Base-by-base conservation (phyloP, 1,140 invertebrate genomes). In the Cydia splendana region DNA sequence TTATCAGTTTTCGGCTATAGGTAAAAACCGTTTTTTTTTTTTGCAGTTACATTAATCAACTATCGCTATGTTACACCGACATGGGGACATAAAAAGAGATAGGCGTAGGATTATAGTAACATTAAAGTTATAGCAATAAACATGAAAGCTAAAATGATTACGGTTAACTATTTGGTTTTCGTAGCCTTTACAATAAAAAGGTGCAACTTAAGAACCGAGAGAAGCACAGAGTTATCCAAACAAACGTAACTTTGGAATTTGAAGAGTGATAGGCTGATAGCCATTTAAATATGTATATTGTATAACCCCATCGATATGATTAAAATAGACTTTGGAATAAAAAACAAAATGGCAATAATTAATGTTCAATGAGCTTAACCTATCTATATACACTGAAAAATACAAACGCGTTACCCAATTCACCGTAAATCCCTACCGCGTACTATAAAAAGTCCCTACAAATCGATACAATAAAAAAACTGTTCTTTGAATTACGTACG, bases 291-390 rank as follows among this genome's bases (percentile, higher is more conserved):
- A 38, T 42, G 7, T 42, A 42, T 42, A 38, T n/a, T 42, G 7
- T 42, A 42, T 42, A 38, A 42, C 38, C 67, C 15, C 67, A 71
- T 42, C 7, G 38, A 71, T 42, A 42, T n/a, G 12, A 10, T 71
- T 71, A 45, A 28, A 34, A 42, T 71, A 71, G n/a, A 71, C 67
- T 71, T 71, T 71, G 67, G 67, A 71, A 71, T 45, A 38, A 45
- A 13, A 71, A 71, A 71, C 38, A 71, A 71, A 71, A 71, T 71
- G 67, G 67, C 67, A 71, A 71, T 38, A 69, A 69, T 69, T n/a
- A 71, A 71, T 71, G 34, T 71, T 71, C 67, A 38, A 38, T 71
- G 67, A 71, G 34, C 67, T 71, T 71, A 24, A 71, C 9, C 65
- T 69, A 71, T 12, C 57, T 62, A 12, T 24, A 9, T n/a, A 24